phyloP scores from a whole-genome alignment of 1,140 invertebrate genomes.

The Cheumatopsyche charites region DNA sequence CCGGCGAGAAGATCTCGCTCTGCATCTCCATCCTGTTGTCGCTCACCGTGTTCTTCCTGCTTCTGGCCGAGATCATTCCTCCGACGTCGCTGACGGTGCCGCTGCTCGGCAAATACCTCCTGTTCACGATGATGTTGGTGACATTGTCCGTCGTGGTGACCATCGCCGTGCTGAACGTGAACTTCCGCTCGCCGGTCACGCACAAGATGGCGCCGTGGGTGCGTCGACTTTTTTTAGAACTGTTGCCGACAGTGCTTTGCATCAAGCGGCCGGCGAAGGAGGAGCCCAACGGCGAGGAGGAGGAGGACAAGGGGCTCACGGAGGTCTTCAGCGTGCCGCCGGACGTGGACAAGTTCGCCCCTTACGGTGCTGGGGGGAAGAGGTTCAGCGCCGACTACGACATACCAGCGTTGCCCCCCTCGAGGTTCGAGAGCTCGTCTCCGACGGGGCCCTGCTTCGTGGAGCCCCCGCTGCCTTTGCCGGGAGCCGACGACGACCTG shows the following conservation, averaged over 20 bases:
- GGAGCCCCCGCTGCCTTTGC: constrained; percentile 71
- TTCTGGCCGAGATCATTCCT: constrained; percentile 97
- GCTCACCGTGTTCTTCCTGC: constrained; percentile 97
- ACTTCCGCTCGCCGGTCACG: constrained; percentile 97
- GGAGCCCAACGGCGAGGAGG: constrained; percentile 67
- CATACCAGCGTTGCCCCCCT: constrained; percentile 67
- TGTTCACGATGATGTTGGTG: constrained; percentile 99
- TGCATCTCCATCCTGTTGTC: constrained; percentile 98
- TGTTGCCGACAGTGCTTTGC: constrained; percentile 84
- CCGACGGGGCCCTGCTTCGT: constrained; percentile 66
- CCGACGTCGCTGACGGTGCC: constrained; percentile 98
- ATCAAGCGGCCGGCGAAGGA: constrained; percentile 83
- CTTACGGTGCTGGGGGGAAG: constrained; percentile 62
- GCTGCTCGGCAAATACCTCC: constrained; percentile 95
- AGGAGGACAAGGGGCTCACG: constrained; percentile 72
- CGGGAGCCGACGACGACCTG: constrained; percentile 79
- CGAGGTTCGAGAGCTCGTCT: constrained; percentile 60
- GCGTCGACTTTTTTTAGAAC: constrained; percentile 84
- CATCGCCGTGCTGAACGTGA: constrained; percentile 97
- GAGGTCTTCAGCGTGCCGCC: constrained; percentile 74
- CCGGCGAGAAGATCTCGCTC: constrained; percentile 96
- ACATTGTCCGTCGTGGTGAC: constrained; percentile 97
- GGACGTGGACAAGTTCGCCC: constrained; percentile 72
- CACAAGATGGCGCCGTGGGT: constrained; percentile 94
- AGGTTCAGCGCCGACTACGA: constrained; percentile 76